A percentile compares a stretch with the other conserved stretches of the same genome.
Conservation (phyloP, 2,888 invertebrate species). For the Parapristionchus giblindavisi region DNA sequence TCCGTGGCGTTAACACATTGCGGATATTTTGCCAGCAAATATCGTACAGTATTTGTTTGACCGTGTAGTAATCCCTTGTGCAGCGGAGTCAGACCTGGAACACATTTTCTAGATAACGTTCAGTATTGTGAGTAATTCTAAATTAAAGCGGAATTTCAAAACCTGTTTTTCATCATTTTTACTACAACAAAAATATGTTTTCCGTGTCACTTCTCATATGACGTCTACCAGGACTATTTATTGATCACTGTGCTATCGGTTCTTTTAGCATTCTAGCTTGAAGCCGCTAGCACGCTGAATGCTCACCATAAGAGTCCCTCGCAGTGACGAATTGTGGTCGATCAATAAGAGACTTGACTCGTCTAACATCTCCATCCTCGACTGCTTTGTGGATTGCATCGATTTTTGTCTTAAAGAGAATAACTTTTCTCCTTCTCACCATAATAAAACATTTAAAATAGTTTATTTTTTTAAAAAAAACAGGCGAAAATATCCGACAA, state of each 20-base stretch:
- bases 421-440: no score
- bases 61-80: constrained; percentile 68
- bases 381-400: constrained; percentile 87
- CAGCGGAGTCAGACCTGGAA: constrained; percentile 66
- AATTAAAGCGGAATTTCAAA: neutral
- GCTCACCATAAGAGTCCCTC: constrained; percentile 77
- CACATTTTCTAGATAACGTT: neutral
- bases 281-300: constrained; percentile 77
- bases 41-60: constrained; percentile 80
- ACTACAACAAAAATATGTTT: neutral
- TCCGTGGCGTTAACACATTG: constrained; percentile 71
- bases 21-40: constrained; percentile 73
- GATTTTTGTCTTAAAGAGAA: constrained; percentile 83
- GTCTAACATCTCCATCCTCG: constrained; percentile 83
- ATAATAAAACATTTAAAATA: no score
- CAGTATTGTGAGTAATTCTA: neutral
- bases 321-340: constrained; percentile 82
- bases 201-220: neutral
- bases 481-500: no score
- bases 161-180: constrained; percentile 8
- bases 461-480: neutral
- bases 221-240: neutral
- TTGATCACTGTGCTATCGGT: neutral
- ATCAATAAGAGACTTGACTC: constrained; percentile 81
- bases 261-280: neutral